These are phyloP conservation scores for Taphrorychus bicolor DNA, from an alignment of 2,888 invertebrate genomes.

Conservation along the genomic window DNA sequence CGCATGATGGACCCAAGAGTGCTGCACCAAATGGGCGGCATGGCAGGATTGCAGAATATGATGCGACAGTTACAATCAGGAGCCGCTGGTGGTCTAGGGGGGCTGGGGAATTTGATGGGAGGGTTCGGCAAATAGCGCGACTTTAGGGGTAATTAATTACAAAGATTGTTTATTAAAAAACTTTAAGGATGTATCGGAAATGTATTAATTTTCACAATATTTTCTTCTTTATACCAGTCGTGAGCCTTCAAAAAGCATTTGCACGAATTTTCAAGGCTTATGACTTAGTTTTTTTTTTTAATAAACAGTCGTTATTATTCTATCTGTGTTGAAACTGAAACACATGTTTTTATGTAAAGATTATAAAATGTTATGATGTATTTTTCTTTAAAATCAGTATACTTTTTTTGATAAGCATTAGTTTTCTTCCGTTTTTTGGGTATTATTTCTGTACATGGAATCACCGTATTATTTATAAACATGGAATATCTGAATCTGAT, in stretches of 20 bases:
- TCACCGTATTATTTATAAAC: too few relatives aligned
- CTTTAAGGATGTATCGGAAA: too few relatives aligned
- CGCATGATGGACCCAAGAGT: constrained; percentile 99
- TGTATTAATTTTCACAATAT: too few relatives aligned
- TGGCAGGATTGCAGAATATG: constrained; percentile 96
- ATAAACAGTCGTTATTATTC: neutral
- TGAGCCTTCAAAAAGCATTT: too few relatives aligned
- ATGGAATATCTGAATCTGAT: too few relatives aligned
- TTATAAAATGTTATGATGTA: neutral
- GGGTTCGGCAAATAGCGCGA: constrained; percentile 58
- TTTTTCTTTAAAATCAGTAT: neutral
- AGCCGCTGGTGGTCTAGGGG: constrained; percentile 64
- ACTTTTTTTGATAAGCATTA: neutral
- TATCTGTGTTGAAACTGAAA: too few relatives aligned
- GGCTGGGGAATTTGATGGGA: constrained; percentile 66
- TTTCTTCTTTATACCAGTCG: too few relatives aligned
- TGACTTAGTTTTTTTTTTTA: too few relatives aligned
- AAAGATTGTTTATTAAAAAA: too few relatives aligned
- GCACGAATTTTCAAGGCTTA: too few relatives aligned
- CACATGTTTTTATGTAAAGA: too few relatives aligned
- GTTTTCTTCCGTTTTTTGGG: neutral
- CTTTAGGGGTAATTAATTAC: neutral
- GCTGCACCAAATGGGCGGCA: constrained; percentile 96
- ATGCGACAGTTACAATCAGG: constrained; percentile 90
- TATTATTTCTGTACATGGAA: too few relatives aligned